Base-by-base conservation (phyloP, 2,888 invertebrate genomes). In the Chymomyza fuscimana region DNA sequence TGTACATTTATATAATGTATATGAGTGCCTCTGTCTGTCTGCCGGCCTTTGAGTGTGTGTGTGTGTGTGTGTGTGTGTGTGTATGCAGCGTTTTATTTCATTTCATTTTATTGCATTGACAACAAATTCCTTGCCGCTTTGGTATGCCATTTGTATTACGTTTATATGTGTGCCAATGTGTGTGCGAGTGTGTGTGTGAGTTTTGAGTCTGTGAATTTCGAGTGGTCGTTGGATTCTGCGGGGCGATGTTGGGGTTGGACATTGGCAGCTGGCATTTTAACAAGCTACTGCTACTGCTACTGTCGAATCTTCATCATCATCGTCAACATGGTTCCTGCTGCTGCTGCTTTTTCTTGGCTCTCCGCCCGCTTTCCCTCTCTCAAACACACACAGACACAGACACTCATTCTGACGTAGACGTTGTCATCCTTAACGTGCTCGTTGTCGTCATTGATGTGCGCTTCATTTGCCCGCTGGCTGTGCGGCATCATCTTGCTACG, bases 21-120 rank as follows among this genome's bases (percentile, higher is more conserved):
- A 46, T 46, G 40, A 50, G 51, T 63, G 12, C 46, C 7, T 64
- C 16, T 64, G n/a, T 54, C 9, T 32, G 4, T 19, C 9, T 60
- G 60, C 29, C 12, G 19, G 16, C 54, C 4, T 51, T 4, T 67
- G 16, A 9, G 1, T 61, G 29, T 29, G 46, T 40, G 22, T 54
- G 6, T 63, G 40, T 63, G n/a, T 63, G 29, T 60, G 7, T 46
- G 6, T 67, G 25, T n/a, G 7, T 60, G 50, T 50, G 40, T 52
- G 22, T 52, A 2, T 63, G 15, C 56, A 51, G 74, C 76, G 81
- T 85, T 82, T 78, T 82, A 82, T 87, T 84, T 76, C 75, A 79
- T 86, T 86, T 86, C 70, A 72, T 84, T 87, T 80, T 86, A 81
- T 86, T 88, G 75, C 86, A 87, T 84, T 86, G 82, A 86, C 80